Evolutionary conservation across 2,888 invertebrate species (phyloP).

Genomic region (Drosophila bunnanda): DNA sequence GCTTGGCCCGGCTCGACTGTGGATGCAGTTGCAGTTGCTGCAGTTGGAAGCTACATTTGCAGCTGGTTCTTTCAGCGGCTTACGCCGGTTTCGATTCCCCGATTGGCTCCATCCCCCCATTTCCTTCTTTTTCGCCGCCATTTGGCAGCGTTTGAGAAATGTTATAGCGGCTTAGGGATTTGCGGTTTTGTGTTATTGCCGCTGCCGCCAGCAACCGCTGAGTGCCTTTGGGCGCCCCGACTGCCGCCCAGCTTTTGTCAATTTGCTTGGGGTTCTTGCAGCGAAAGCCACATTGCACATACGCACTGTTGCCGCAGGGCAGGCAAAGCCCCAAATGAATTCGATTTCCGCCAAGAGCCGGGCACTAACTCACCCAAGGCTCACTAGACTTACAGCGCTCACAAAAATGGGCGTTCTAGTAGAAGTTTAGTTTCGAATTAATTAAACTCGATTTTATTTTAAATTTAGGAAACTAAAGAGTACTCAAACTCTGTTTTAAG

Average conservation of each 20-base stretch:
- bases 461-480: neutral
- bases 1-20: constrained; percentile 45
- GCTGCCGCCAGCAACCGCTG: constrained; percentile 42
- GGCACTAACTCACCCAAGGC: constrained; percentile 26
- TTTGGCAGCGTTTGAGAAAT: constrained; percentile 71
- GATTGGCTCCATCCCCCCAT: constrained; percentile 7
- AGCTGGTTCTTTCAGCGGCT: constrained; percentile 67
- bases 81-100: constrained; percentile 57
- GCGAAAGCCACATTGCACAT: constrained; percentile 66
- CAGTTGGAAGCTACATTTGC: constrained; percentile 36
- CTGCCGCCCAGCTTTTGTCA: constrained; percentile 60
- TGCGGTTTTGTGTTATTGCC: constrained; percentile 71
- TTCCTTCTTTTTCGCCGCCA: constrained; percentile 6
- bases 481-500: neutral
- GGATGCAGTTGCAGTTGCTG: constrained; percentile 36
- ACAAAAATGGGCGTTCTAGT: neutral
- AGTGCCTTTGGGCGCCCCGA: constrained; percentile 38
- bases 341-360: constrained; percentile 43
- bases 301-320: constrained; percentile 60
- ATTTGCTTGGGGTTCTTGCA: constrained; percentile 61
- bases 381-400: constrained; percentile 2
- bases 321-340: constrained; percentile 41
- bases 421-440: constrained; percentile 13
- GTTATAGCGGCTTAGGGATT: constrained; percentile 80
- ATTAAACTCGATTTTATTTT: constrained; percentile 26